Base-by-base conservation (phyloP, 2,888 invertebrate genomes). In the Nezara viridula region DNA sequence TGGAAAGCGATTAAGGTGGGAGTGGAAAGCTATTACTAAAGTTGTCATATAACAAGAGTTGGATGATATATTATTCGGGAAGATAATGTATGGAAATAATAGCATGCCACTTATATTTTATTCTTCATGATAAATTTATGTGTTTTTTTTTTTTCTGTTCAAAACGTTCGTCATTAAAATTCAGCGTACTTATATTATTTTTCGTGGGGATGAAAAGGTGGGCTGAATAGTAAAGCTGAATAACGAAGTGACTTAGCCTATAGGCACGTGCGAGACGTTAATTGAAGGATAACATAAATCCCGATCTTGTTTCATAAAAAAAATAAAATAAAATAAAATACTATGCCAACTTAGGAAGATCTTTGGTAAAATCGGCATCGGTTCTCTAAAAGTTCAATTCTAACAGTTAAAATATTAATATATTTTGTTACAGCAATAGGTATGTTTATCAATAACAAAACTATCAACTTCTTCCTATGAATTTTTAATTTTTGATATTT, bases 21-120 rank as follows among this genome's bases (percentile, higher is more conserved):
- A 73, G 66, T 73, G 66, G 37, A 73, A 73, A 73, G 66, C 66
- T 73, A 73, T 73, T 73, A 73, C 66, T 73, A 10, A 73, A 73
- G 32, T 73, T 73, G 66, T 73, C 32, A 73, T 37, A 37, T 37
- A 73, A 73, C 6, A 73, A 73, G 32, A 73, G 32, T 19, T 37
- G 32, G 19, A 73, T 16, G 66, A 73, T 73, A 73, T 73, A 73
- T 73, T 37, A 37, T 73, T 7, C 6, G 2, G 7, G 7, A 19
- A 14, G 66, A 73, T 73, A 73, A 73, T 73, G 7, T 73, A 73
- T 73, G 66, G 66, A 73, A 73, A 73, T 73, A 37, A 73, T 73
- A 73, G 66, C 66, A 73, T 73, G 66, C 66, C 66, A 73, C 66
- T 73, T 73, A 37, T 32, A 37, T 73, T 73, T 73, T 73, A 14